A percentile compares a stretch with the other conserved stretches of the same genome.
These are phyloP conservation scores for Eristalis tenax DNA, from an alignment of 2,888 invertebrate genomes.

Conservation along the genomic window DNA sequence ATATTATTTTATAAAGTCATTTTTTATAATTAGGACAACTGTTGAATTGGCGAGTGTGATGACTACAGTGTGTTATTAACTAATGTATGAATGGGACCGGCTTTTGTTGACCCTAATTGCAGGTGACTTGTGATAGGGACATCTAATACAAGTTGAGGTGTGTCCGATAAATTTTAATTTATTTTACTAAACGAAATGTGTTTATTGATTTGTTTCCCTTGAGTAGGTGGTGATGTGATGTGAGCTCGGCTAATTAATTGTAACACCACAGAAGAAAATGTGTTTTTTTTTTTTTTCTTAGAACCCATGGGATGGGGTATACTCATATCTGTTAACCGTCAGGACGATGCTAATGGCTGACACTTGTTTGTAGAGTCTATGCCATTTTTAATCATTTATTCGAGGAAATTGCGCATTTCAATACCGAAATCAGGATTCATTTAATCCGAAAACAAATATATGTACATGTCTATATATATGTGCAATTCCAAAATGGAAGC, in stretches of 20 bases:
- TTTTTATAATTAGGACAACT: constrained; percentile 30
- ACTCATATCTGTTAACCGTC: neutral
- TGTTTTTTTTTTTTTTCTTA: neutral
- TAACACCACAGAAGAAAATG: constrained; percentile 3
- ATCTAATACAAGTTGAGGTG: neutral
- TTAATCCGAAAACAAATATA: constrained; percentile 7
- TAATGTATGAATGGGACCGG: constrained; percentile 21
- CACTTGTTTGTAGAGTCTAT: constrained; percentile 19
- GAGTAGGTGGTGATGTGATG: constrained; percentile 1
- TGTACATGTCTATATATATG: no score
- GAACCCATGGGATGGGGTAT: constrained; percentile 7
- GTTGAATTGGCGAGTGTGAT: constrained; percentile 48
- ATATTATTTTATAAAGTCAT: constrained; percentile 29
- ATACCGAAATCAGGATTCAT: constrained; percentile 39
- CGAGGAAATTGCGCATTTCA: constrained; percentile 49
- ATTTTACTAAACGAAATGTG: constrained; percentile 10
- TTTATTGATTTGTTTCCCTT: constrained; percentile 38
- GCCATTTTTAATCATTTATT: constrained; percentile 46
- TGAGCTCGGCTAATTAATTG: constrained; percentile 24
- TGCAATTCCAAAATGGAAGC: neutral
- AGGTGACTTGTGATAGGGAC: neutral
- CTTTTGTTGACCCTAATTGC: constrained; percentile 43
- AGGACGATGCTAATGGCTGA: neutral
- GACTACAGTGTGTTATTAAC: neutral
- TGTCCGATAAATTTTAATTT: neutral